Conservation (phyloP, 2,113 vertebrate genomes). For the Probosciger aterrimus region DNA sequence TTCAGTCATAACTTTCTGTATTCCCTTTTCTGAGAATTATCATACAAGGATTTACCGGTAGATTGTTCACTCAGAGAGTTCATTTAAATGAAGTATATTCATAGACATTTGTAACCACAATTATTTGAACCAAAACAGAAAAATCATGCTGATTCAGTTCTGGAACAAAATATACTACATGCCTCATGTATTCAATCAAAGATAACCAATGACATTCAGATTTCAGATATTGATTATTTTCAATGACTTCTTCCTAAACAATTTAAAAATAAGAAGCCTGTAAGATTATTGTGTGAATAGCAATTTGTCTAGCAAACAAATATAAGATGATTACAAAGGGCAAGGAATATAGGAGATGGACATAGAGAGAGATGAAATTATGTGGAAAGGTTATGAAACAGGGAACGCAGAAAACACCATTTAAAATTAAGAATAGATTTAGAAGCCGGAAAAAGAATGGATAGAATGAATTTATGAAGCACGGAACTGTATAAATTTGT, state of each 20-base stretch:
- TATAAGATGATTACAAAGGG: neutral
- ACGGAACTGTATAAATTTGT: conserved; percentile 3
- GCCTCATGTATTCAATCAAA: neutral
- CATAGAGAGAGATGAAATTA: neutral
- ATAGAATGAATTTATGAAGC: conserved; percentile 19
- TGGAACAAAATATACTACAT: neutral
- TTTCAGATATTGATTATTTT: neutral
- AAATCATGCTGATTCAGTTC: neutral
- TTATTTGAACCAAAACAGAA: conserved; percentile 34
- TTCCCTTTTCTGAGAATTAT: neutral
- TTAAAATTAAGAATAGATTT: conserved; percentile 20
- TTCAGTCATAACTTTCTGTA: neutral
- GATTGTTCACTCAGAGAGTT: neutral
- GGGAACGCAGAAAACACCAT: neutral
- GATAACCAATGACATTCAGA: neutral
- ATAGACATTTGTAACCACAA: neutral
- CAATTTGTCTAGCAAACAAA: neutral
- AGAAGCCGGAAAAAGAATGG: neutral
- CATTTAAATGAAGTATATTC: conserved; percentile 14
- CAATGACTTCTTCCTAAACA: neutral
- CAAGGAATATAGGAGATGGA: neutral
- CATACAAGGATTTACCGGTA: neutral
- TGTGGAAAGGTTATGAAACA: neutral
- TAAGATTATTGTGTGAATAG: neutral
- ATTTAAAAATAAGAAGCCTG: neutral